Conservation (phyloP, 2,113 vertebrate genomes). For the Brienomyrus brachyistius region DNA sequence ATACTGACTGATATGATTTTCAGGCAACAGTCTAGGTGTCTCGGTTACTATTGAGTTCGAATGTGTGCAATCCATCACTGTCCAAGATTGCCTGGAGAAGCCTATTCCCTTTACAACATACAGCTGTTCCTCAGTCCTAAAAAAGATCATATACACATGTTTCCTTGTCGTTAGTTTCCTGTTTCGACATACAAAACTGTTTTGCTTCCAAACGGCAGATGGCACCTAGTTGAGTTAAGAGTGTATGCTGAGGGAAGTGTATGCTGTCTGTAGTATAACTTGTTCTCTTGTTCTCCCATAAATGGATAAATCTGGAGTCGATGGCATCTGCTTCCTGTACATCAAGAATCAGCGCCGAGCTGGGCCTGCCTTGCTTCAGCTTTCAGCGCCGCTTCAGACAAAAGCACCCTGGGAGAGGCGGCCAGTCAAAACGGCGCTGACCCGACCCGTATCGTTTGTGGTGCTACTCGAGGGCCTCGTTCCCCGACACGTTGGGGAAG, state of each 20-base stretch:
- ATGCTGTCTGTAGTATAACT: background rate
- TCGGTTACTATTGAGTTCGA: background rate
- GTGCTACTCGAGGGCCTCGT: constrained; percentile 35
- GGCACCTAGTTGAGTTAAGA: background rate
- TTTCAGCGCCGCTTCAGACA: constrained; percentile 56
- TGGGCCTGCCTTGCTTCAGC: constrained; percentile 47
- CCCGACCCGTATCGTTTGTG: constrained; percentile 45
- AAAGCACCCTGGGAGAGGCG: constrained; percentile 34
- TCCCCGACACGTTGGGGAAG: constrained; percentile 34
- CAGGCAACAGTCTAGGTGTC: background rate
- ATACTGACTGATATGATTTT: background rate
- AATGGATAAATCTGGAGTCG: constrained; percentile 14
- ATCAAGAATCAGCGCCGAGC: constrained; percentile 29
- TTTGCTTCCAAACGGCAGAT: background rate
- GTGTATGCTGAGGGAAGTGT: background rate
- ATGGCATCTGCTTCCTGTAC: constrained; percentile 27
- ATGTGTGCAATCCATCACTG: background rate
- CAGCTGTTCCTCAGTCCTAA: background rate
- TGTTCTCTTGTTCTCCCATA: constrained; percentile 9
- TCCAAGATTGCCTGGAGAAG: background rate
- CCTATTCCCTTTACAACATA: background rate
- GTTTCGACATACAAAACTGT: background rate
- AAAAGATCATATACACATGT: background rate
- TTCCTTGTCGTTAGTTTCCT: background rate
- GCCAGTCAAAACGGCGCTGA: constrained; percentile 57